Conservation (phyloP, 1,140 invertebrate genomes). For the Homarus americanus region DNA sequence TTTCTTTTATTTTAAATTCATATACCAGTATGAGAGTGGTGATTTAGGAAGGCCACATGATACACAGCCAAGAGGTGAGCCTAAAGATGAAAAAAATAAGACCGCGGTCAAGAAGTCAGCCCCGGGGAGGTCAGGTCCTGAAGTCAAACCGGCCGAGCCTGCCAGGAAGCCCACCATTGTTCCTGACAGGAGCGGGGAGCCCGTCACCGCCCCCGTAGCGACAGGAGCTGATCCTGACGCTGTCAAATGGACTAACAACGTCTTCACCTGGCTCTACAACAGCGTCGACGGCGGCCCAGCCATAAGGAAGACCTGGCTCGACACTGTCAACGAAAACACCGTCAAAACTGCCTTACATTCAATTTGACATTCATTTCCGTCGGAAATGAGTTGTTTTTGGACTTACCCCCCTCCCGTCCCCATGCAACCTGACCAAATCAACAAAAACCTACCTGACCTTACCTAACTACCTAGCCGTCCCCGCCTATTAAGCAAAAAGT, state of each 20-base stretch:
- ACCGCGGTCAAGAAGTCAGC: neutral
- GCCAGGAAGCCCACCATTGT: conserved; percentile 64
- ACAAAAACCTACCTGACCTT: too few relatives aligned
- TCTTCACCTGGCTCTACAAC: conserved; percentile 67
- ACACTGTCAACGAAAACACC: conserved; percentile 64
- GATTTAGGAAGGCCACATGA: neutral
- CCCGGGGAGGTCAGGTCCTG: neutral
- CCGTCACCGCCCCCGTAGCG: conserved; percentile 47
- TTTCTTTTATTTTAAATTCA: conserved; percentile 66
- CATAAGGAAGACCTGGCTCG: conserved; percentile 53
- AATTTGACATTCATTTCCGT: neutral
- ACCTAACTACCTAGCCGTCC: too few relatives aligned
- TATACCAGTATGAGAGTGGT: conserved; percentile 35
- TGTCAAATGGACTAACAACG: conserved; percentile 56
- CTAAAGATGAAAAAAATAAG: conserved; percentile 12
- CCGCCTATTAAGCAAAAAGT: too few relatives aligned
- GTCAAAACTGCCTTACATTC: conserved; percentile 62
- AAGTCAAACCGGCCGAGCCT: neutral
- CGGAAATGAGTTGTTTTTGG: neutral
- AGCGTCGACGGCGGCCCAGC: conserved; percentile 55
- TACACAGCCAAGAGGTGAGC: neutral
- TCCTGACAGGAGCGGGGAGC: conserved; percentile 27
- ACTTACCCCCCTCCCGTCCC: neutral
- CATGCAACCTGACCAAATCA: too few relatives aligned
- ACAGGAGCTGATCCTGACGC: conserved; percentile 68